Base-by-base conservation (phyloP, 2,888 invertebrate genomes). In the Sarcophaga variegata region DNA sequence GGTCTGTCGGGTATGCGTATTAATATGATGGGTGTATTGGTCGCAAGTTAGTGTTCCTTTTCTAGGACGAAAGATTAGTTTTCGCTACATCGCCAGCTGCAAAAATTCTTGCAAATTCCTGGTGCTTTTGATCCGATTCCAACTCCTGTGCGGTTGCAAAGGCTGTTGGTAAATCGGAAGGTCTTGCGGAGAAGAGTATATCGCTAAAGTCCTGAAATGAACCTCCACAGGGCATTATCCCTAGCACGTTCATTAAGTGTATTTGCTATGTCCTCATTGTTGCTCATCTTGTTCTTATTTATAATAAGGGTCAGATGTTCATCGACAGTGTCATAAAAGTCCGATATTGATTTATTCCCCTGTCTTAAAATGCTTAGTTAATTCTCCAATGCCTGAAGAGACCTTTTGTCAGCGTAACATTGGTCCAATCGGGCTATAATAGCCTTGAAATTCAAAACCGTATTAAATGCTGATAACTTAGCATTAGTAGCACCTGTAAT, bases 131-230 rank as follows among this genome's bases (percentile, higher is more conserved):
- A 12, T 49, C 49, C 12, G 76, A 49, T 82, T 84, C 84, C 17
- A 86, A 67, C 66, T 88, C 88, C 63, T 88, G 87, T 47, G 87
- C 85, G 14, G 76, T 62, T 64, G 87, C 82, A n/a, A 88, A 62
- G 6, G 88, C 83, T 14, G 81, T 85, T 64, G 85, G 86, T 22
- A 87, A 59, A 66, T 86, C 88, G 11, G 60, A 47, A 12, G 86
- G 86, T 60, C 72, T 81, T 12, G 79, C 76, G 10, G 83, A 88
- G 25, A 88, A 88, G 27, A 27, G 27, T 60, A 88, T 81, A 45
- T 88, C 83, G 64, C 86, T 80, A 22, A 88, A 45, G 37, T 4
- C 20, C 59, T 8, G 59, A 20, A 37, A 45, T 60, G 54, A 47
- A 47, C 11, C 6, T 11, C 47, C 47, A 11, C 47, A 47, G 11